Percentiles rank a stretch among this genome's conserved stretches.
Conservation (phyloP, 2,113 vertebrate species). For the Symphodus melops region DNA sequence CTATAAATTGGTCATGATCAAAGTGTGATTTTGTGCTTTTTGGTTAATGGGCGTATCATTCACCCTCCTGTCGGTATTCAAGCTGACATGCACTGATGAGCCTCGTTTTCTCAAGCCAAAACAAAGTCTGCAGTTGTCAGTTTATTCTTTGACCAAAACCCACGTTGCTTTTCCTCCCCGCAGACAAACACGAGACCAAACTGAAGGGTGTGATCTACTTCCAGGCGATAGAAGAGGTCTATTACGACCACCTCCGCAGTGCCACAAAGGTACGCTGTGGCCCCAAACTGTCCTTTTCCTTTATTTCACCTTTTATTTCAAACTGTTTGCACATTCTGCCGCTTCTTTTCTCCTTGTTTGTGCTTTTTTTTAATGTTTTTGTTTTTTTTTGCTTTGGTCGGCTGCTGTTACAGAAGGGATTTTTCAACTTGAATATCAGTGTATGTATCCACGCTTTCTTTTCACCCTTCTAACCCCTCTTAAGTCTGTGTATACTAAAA, state of each 20-base stretch:
- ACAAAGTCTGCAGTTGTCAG: background rate
- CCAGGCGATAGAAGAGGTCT: conserved; percentile 98
- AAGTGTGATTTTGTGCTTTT: conserved; percentile 35
- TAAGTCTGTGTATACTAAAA: conserved; percentile 14
- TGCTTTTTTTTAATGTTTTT: conserved; percentile 34
- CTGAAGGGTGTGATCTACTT: conserved; percentile 99
- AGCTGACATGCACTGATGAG: conserved; percentile 6
- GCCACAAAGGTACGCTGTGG: conserved; percentile 89
- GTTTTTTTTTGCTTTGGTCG: conserved; percentile 28
- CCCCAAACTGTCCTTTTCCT: background rate
- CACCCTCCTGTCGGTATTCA: background rate
- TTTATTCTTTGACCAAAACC: conserved; percentile 25
- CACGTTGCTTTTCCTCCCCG: conserved; percentile 2
- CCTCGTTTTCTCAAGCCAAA: background rate
- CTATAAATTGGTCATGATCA: conserved; percentile 61
- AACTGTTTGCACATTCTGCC: conserved; percentile 15
- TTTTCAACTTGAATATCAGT: conserved; percentile 80
- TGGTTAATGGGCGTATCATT: background rate
- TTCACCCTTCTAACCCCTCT: conserved; percentile 9
- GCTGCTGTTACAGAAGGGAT: conserved; percentile 74
- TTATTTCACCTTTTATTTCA: conserved; percentile 1
- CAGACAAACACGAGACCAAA: conserved; percentile 97
- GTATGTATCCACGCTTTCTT: conserved; percentile 70
- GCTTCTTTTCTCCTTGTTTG: conserved; percentile 31
- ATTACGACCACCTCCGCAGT: conserved; percentile 96